Evolutionary conservation across 1,140 invertebrate species (phyloP).

Genomic region (Caerostris darwini): DNA sequence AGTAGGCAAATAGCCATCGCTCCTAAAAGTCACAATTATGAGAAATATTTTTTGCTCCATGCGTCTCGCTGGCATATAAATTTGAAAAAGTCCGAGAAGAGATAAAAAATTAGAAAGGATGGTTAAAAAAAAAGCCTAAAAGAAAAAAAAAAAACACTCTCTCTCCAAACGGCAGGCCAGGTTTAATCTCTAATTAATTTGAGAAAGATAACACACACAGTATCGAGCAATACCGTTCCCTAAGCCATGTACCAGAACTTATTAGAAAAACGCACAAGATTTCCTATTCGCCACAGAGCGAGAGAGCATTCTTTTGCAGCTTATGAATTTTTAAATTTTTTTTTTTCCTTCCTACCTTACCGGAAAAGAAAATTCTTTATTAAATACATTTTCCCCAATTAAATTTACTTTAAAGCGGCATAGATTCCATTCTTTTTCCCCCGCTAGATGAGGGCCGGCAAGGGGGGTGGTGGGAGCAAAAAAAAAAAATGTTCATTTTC

Average conservation of each 20-base stretch:
- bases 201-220: constrained; percentile 78
- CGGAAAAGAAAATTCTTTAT: constrained; percentile 74
- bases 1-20: constrained; percentile 52
- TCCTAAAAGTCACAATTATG: constrained; percentile 73
- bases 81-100: constrained; percentile 70
- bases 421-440: constrained; percentile 41
- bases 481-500: constrained; percentile 58
- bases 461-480: not conserved
- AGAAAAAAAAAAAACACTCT: constrained; percentile 58
- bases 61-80: constrained; percentile 65
- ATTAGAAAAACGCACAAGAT: constrained; percentile 77
- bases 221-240: constrained; percentile 72
- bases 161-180: constrained; percentile 45
- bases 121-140: not conserved
- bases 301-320: constrained; percentile 53
- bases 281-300: constrained; percentile 51
- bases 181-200: constrained; percentile 78
- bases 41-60: constrained; percentile 64
- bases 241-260: constrained; percentile 77
- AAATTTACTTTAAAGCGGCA: constrained; percentile 77
- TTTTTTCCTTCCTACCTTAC: constrained; percentile 21
- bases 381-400: constrained; percentile 78
- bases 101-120: constrained; percentile 68
- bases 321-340: constrained; percentile 61
- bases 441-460: constrained; percentile 53